phyloP scores from a whole-genome alignment of 2,797 vertebrate genomes.

The Sebastes diaconus region DNA sequence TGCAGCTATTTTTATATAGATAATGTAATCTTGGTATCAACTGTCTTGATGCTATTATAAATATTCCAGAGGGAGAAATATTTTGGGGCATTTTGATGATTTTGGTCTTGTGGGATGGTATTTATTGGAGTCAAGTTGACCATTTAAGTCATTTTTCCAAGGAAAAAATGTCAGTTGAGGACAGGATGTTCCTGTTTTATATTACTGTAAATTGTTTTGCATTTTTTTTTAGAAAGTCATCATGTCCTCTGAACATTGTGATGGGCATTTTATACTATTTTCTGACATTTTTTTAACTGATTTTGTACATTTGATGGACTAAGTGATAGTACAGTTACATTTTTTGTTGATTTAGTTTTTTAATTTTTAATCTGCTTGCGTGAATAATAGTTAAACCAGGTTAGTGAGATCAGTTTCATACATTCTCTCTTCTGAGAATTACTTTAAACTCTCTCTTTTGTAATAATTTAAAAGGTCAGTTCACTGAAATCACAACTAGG shows the following conservation, averaged over 20 bases:
- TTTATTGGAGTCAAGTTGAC: not conserved
- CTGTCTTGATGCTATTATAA: not conserved
- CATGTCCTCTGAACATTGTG: not conserved
- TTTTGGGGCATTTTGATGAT: not conserved
- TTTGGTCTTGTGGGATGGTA: not conserved
- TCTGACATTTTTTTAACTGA: not conserved
- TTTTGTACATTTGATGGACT: too few species aligned
- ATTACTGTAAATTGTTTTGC: not conserved
- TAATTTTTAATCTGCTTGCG: not conserved
- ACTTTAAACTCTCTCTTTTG: not conserved
- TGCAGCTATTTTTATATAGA: not conserved
- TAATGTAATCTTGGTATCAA: not conserved
- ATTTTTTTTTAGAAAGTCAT: accelerated
- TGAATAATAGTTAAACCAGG: not conserved
- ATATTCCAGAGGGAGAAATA: not conserved
- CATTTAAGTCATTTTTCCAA: not conserved
- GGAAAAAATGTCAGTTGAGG: not conserved
- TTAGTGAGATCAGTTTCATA: not conserved
- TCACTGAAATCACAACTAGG: not conserved
- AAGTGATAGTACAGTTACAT: accelerated
- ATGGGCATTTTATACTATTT: not conserved
- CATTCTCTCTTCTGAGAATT: not conserved
- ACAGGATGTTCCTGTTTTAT: not conserved
- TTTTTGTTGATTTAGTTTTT: not conserved
- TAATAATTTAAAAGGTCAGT: not conserved